phyloP scores from a whole-genome alignment of 1,140 invertebrate species.

The Conus ventricosus region DNA sequence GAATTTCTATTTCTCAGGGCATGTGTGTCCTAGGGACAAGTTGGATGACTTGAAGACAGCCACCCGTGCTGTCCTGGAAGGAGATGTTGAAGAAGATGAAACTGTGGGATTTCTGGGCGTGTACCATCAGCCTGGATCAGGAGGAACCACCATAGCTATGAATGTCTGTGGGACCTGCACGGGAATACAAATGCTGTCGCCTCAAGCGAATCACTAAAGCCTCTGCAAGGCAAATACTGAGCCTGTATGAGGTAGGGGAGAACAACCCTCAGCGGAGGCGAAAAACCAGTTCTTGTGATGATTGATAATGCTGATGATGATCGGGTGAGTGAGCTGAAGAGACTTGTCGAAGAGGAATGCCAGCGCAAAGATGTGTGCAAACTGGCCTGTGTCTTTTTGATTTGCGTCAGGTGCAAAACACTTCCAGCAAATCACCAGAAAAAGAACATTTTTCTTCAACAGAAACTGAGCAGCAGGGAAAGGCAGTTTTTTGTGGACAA shows the following conservation, averaged over 20 bases:
- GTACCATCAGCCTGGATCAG: constrained; percentile 62
- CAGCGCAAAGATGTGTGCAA: constrained; percentile 32
- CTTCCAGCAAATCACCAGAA: constrained; percentile 23
- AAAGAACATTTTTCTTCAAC: constrained; percentile 50
- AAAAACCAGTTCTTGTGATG: constrained; percentile 54
- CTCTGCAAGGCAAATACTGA: constrained; percentile 55
- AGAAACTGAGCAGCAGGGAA: constrained; percentile 49
- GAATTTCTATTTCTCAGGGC: constrained; percentile 57
- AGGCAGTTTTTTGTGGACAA: constrained; percentile 55
- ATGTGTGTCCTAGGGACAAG: constrained; percentile 53
- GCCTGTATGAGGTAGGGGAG: constrained; percentile 48
- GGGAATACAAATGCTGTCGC: constrained; percentile 56
- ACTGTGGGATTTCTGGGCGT: constrained; percentile 51
- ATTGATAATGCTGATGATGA: constrained; percentile 64
- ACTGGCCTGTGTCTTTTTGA: constrained; percentile 56
- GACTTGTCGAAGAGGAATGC: constrained; percentile 51
- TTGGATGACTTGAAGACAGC: constrained; percentile 15
- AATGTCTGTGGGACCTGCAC: constrained; percentile 58
- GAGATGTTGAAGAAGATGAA: constrained; percentile 45
- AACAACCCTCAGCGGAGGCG: constrained; percentile 30
- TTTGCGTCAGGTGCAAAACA: constrained; percentile 49
- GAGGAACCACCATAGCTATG: constrained; percentile 61
- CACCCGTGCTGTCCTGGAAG: constrained; percentile 43
- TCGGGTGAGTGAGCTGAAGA: constrained; percentile 42
- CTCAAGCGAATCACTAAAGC: constrained; percentile 56